Evolutionary conservation across 2,888 invertebrate genomes (phyloP), one percentile per base, ranked within the genome.

Genomic region (Pimpla rufipes): DNA sequence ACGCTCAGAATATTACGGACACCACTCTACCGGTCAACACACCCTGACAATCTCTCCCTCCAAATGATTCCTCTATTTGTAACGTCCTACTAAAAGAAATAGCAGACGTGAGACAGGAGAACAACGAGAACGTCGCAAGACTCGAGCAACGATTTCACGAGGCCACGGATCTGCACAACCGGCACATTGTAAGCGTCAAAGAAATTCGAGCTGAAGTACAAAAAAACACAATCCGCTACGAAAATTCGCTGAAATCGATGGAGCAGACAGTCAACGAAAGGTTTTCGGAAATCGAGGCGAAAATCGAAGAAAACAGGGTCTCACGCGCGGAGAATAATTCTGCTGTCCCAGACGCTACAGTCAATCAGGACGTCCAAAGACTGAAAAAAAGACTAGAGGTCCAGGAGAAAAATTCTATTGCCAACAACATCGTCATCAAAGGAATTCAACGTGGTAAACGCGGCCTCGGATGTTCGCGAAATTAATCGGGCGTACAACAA

Each of bases 361-460:
- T 23, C 1, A 66, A 11, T 5, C 21, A 21, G 23, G 47, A 29
- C 23, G 3, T 45, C 0, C 4, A 2, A 8, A 66, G 21, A 40
- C 45, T 66, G 21, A 7, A 47, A 66, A 66, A n/a, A 66, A 66
- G 45, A 66, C 2, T 66, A 23, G 66, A 42, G 8, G 13, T 1
- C 0, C 47, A 66, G n/a, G 66, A 66, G 21, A 66, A 66, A 66
- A 23, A 18, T 7, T 42, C 40, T 8, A 6, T 66, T 2, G 13
- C 42, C 2, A 66, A 66, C 21, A 66, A 66, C 10, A 47, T 66
- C n/a, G 23, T 66, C 47, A 66, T 66, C n/a, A 66, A 66, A 66
- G 66, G 45, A 16, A 18, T 67, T 67, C 10, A 29, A 45, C 29
- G n/a, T 67, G 1, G 4, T 35, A 8, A 67, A 47, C 35, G 67